Evolutionary conservation across 2,113 vertebrate species (phyloP).

Genomic region (Dasyurus viverrinus): DNA sequence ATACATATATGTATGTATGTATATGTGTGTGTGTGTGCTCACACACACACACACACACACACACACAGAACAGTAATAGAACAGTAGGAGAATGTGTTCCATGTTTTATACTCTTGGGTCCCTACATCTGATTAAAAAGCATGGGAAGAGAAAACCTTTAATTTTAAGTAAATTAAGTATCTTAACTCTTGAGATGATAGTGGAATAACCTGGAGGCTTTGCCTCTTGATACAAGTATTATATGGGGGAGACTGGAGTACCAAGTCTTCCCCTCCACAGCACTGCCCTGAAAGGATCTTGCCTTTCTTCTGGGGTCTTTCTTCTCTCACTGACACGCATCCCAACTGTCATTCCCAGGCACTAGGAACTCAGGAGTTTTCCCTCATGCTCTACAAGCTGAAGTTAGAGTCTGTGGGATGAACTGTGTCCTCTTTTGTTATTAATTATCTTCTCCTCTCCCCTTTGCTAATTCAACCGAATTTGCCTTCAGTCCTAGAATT

Average conservation of each 20-base stretch:
- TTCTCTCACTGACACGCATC: neutral
- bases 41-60: too few relatives aligned
- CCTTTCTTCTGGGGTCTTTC: neutral
- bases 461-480: neutral
- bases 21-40: too few relatives aligned
- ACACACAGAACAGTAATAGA: neutral
- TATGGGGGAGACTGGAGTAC: neutral
- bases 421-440: neutral
- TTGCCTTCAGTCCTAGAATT: neutral
- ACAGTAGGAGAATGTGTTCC: neutral
- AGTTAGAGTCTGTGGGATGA: neutral
- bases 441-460: neutral
- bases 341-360: neutral
- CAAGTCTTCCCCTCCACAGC: neutral
- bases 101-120: neutral
- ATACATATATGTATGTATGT: too few relatives aligned
- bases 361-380: neutral
- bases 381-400: neutral
- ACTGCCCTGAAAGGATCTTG: neutral
- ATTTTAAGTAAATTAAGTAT: neutral
- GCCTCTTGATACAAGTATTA: neutral
- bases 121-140: neutral
- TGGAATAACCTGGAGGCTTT: neutral
- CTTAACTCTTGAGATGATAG: neutral
- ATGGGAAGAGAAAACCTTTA: neutral